Conservation (phyloP, 2,888 invertebrate species). For the Zygaena filipendulae region DNA sequence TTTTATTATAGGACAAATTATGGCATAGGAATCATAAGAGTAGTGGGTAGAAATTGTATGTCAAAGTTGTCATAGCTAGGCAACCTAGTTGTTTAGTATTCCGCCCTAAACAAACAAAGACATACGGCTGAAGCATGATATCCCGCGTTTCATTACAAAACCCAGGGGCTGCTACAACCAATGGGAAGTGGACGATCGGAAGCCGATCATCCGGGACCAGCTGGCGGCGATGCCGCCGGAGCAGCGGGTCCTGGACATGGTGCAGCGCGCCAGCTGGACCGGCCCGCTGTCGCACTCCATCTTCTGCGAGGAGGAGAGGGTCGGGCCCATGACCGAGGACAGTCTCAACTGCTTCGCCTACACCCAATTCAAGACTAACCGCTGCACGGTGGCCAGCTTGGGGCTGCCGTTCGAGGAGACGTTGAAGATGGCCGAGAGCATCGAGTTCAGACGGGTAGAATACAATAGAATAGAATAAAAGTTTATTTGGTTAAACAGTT, state of each 20-base stretch:
- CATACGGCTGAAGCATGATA: too few species aligned
- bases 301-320: conserved; percentile 32
- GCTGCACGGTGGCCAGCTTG: conserved; percentile 35
- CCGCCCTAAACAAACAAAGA: too few species aligned
- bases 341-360: conserved; percentile 23
- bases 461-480: too few species aligned
- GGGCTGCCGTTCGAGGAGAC: conserved; percentile 46
- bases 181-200: conserved; percentile 40
- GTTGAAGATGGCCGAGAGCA: conserved; percentile 33
- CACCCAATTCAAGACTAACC: conserved; percentile 26
- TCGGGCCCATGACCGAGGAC: conserved; percentile 26
- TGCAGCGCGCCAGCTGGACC: conserved; percentile 40
- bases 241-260: conserved; percentile 36
- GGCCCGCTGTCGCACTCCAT: conserved; percentile 41
- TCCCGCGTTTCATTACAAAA: too few species aligned
- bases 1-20: too few species aligned
- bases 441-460: conserved; percentile 28
- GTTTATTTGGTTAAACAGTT: too few species aligned
- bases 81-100: too few species aligned
- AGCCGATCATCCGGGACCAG: conserved; percentile 29
- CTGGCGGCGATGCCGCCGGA: conserved; percentile 28
- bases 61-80: too few species aligned
- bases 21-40: too few species aligned
- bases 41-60: too few species aligned
- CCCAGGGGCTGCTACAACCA: conserved; percentile 32